Percentiles rank a stretch among this genome's conserved stretches.
Evolutionary conservation across 1,140 invertebrate genomes (phyloP).

Genomic region (Drosophila parabipectinata): DNA sequence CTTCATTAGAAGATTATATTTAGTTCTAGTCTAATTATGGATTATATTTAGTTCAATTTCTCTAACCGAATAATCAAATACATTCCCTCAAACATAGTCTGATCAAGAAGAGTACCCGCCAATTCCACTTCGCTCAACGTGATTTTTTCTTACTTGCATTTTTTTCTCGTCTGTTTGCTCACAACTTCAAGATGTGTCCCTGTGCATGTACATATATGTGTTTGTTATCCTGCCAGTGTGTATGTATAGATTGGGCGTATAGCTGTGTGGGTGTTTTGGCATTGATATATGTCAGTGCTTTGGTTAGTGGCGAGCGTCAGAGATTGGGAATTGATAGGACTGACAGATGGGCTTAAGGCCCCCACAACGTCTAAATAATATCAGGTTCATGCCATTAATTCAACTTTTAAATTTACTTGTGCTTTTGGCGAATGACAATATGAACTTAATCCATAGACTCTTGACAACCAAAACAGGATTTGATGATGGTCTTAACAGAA

Average conservation of each 20-base stretch:
- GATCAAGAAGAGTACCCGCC: background rate
- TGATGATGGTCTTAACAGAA: no score
- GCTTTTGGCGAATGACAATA: no score
- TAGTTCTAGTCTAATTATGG: no score
- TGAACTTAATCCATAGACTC: no score
- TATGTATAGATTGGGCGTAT: background rate
- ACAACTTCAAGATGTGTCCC: conserved; percentile 36
- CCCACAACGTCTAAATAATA: conserved; percentile 14
- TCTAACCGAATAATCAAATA: no score
- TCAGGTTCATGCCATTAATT: conserved; percentile 15
- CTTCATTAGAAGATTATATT: no score
- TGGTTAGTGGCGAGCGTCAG: conserved; percentile 5
- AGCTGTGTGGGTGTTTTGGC: conserved; percentile 10
- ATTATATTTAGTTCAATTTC: no score
- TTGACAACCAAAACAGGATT: no score
- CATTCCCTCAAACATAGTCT: no score
- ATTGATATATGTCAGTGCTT: conserved; percentile 50
- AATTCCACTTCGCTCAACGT: background rate
- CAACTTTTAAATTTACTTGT: conserved; percentile 17
- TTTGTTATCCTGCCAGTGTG: background rate
- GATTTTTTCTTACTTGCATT: background rate
- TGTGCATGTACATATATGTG: background rate
- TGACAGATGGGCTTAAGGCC: conserved; percentile 4
- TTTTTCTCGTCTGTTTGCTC: conserved; percentile 35
- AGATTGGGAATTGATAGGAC: conserved; percentile 33